These are phyloP conservation scores for Prinia subflava DNA, from an alignment of 2,113 vertebrate genomes.

Conservation along the genomic window DNA sequence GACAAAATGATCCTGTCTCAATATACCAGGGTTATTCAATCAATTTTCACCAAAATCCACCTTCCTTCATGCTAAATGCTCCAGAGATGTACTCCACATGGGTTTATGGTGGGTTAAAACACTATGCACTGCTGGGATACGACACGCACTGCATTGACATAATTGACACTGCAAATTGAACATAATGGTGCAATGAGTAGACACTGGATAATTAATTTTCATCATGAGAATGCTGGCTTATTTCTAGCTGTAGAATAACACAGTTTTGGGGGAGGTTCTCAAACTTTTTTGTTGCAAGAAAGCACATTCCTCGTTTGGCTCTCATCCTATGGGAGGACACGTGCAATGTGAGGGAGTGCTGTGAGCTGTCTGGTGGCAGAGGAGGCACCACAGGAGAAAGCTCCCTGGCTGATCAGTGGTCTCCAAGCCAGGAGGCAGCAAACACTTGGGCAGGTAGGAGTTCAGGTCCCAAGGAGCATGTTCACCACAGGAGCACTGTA, in stretches of 20 bases:
- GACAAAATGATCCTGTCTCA: neutral
- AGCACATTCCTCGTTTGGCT: neutral
- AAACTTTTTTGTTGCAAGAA: neutral
- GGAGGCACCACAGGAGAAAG: neutral
- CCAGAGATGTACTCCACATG: neutral
- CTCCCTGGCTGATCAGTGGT: neutral
- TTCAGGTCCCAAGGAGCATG: neutral
- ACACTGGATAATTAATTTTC: neutral
- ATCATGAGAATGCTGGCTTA: neutral
- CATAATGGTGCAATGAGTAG: fast-evolving
- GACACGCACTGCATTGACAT: fast-evolving
- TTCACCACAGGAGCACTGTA: neutral
- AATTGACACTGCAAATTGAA: neutral
- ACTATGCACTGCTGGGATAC: neutral
- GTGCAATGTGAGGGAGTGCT: neutral
- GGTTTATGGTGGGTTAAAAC: neutral
- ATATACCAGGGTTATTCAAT: neutral
- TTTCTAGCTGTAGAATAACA: neutral
- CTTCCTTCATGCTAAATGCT: neutral
- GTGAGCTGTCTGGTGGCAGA: neutral
- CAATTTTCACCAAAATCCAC: neutral
- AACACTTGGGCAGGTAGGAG: neutral
- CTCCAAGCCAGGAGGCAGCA: neutral
- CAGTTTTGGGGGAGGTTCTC: neutral
- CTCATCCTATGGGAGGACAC: fast-evolving